Conservation (phyloP, 2,888 invertebrate genomes). For the Aricia artaxerxes region DNA sequence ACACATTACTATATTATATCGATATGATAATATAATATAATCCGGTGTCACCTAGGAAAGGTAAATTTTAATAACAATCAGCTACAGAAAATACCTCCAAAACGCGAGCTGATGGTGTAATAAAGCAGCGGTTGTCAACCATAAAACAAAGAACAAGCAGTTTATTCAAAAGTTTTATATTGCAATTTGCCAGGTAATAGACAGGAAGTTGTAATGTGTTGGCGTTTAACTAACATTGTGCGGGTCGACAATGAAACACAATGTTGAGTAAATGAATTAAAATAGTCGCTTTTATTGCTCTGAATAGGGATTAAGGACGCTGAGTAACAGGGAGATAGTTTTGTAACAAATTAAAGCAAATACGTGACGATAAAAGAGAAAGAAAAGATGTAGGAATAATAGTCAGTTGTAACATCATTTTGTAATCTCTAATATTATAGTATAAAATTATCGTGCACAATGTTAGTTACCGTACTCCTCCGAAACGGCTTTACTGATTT, state of each 20-base stretch:
- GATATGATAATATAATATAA: too few relatives aligned
- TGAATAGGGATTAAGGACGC: background rate
- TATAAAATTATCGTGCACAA: too few relatives aligned
- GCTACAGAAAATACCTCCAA: too few relatives aligned
- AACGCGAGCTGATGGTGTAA: background rate
- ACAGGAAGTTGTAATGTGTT: background rate
- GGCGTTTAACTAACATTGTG: constrained; percentile 1
- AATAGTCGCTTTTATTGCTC: constrained; percentile 14
- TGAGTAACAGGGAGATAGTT: background rate
- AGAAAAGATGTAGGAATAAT: too few relatives aligned
- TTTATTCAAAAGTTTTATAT: background rate
- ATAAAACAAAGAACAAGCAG: background rate
- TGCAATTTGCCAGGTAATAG: background rate
- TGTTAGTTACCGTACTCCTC: too few relatives aligned
- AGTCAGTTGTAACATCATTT: too few relatives aligned
- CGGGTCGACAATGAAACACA: constrained; percentile 2
- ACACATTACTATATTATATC: too few relatives aligned
- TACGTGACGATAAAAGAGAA: background rate
- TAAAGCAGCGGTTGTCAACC: background rate
- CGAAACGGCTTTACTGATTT: too few relatives aligned
- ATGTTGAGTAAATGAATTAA: constrained; percentile 16
- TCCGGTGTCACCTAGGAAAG: too few relatives aligned
- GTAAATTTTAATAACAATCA: too few relatives aligned
- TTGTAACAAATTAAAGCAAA: background rate
- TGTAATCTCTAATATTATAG: too few relatives aligned